Evolutionary conservation across 2,797 vertebrate species (phyloP).

Genomic region (Mormyrops attenuatus): DNA sequence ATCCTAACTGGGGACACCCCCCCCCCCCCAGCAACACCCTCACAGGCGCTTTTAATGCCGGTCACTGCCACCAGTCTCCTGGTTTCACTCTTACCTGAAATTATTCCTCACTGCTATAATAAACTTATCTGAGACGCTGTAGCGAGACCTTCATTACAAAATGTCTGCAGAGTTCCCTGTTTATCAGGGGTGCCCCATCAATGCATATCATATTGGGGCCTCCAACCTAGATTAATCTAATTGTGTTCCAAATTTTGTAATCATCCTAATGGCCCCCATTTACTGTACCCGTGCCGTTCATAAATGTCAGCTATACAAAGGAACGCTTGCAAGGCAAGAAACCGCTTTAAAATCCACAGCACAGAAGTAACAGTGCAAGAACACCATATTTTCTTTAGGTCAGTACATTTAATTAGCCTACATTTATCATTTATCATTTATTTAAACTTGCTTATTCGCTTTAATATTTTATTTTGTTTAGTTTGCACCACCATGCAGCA

Average conservation of each 20-base stretch:
- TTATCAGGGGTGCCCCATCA: background rate
- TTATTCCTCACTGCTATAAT: background rate
- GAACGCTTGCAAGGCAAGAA: background rate
- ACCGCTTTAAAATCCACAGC: background rate
- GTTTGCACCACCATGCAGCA: background rate
- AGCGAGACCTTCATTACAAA: background rate
- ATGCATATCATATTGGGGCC: background rate
- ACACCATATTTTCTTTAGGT: background rate
- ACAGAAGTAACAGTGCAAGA: background rate
- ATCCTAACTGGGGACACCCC: conserved; percentile 21
- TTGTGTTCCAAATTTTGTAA: background rate
- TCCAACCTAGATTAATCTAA: background rate
- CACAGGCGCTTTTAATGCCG: background rate
- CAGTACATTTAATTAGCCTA: background rate
- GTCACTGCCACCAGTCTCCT: conserved; percentile 1
- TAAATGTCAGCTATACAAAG: background rate
- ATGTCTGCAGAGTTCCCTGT: background rate
- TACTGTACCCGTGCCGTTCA: background rate
- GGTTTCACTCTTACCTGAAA: background rate
- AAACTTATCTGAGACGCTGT: background rate
- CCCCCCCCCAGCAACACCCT: background rate
- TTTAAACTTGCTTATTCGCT: no score
- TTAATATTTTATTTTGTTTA: background rate
- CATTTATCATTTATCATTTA: background rate
- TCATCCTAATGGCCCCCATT: background rate